Conservation (phyloP, 2,888 invertebrate species). For the Synanthedon andrenaeformis region DNA sequence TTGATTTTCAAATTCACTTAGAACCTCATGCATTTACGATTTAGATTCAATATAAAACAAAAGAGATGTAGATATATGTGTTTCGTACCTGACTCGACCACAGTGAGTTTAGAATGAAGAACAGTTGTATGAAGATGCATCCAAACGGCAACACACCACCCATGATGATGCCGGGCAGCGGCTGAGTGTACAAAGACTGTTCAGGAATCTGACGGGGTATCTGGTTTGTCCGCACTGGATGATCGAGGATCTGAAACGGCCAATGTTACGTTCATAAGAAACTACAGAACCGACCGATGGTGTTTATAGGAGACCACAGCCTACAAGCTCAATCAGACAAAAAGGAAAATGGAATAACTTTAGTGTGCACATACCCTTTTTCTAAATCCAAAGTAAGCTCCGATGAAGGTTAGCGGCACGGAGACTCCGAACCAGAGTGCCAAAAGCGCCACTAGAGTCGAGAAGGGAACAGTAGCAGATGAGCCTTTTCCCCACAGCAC, state of each 20-base stretch:
- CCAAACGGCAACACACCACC: constrained; percentile 99
- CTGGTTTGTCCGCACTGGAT: constrained; percentile 98
- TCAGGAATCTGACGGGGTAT: constrained; percentile 99
- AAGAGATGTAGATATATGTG: background rate
- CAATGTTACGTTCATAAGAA: background rate
- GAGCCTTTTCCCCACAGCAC: constrained; percentile 96
- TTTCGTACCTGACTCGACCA: constrained; percentile 80
- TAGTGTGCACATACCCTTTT: constrained; percentile 78
- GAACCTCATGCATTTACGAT: too few species aligned
- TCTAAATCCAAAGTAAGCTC: constrained; percentile 98
- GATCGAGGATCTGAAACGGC: constrained; percentile 83
- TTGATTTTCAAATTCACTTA: too few species aligned
- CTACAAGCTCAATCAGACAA: too few species aligned
- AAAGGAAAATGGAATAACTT: too few species aligned
- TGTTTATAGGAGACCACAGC: too few species aligned
- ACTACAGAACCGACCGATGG: background rate
- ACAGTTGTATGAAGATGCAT: constrained; percentile 98
- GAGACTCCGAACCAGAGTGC: constrained; percentile 99
- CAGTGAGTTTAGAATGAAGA: constrained; percentile 98
- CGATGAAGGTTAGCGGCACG: constrained; percentile 96
- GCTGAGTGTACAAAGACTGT: constrained; percentile 97
- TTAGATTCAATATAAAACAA: too few species aligned
- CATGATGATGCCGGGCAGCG: constrained; percentile 96
- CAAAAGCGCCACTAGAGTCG: constrained; percentile 91
- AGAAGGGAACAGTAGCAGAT: constrained; percentile 97